Evolutionary conservation across 1,140 invertebrate genomes (phyloP).

Genomic region (Drosophila guanche): DNA sequence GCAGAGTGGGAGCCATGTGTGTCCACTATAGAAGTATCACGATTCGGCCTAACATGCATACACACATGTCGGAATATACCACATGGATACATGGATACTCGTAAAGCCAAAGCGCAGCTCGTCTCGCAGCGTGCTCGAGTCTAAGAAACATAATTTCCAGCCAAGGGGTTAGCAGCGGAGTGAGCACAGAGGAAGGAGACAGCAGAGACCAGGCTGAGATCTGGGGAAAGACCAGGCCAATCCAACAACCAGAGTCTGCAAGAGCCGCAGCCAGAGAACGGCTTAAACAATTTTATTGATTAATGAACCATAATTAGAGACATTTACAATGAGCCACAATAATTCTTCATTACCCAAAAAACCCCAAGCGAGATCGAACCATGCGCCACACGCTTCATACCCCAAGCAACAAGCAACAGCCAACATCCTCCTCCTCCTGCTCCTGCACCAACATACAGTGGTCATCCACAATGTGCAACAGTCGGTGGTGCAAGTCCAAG

Average conservation of each 20-base stretch:
- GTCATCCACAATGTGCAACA: background rate
- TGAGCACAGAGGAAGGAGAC: background rate
- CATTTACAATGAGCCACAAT: slow-evolving; percentile 80
- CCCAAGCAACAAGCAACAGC: background rate
- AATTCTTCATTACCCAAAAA: slow-evolving; percentile 79
- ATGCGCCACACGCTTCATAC: slow-evolving; percentile 31
- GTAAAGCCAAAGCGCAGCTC: slow-evolving; percentile 8
- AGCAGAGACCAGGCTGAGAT: background rate
- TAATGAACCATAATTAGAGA: slow-evolving; percentile 83
- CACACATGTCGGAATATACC: slow-evolving; percentile 44
- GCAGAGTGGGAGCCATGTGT: slow-evolving; percentile 53
- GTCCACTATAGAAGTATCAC: slow-evolving; percentile 77
- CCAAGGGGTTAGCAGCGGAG: no score
- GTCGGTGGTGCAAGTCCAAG: background rate
- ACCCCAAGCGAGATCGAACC: slow-evolving; percentile 35
- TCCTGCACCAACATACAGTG: slow-evolving; percentile 8
- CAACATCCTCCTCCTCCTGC: background rate
- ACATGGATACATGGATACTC: slow-evolving; percentile 1
- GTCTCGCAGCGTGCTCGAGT: no score
- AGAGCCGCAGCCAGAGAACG: slow-evolving; percentile 2
- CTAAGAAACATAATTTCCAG: no score
- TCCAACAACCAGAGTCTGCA: slow-evolving; percentile 22
- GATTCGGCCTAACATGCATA: slow-evolving; percentile 67
- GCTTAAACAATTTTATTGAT: slow-evolving; percentile 80
- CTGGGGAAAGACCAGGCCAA: no score